Evolutionary conservation across 1,140 invertebrate genomes (phyloP).

Genomic region (Drosophila mayri): DNA sequence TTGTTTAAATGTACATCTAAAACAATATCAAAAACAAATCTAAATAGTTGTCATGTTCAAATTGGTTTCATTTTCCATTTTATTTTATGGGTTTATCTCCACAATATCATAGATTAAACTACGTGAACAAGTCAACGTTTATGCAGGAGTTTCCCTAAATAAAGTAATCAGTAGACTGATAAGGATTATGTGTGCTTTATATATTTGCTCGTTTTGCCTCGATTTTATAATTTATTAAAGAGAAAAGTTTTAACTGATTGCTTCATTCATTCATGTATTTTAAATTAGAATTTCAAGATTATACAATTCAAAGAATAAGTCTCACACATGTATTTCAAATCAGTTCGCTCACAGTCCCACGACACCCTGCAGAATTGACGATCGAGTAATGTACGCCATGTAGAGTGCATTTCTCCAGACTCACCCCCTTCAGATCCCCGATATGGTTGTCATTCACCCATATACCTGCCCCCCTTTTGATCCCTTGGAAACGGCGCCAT

Average conservation of each 20-base stretch:
- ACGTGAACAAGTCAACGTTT: not conserved
- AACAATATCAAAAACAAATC: no score
- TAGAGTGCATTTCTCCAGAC: constrained; percentile 1
- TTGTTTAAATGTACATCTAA: no score
- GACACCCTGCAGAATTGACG: not conserved
- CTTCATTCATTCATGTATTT: not conserved
- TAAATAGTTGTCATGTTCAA: not conserved
- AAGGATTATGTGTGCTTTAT: not conserved
- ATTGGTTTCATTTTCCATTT: not conserved
- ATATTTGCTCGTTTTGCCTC: not conserved
- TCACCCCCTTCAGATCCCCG: not conserved
- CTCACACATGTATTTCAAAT: not conserved
- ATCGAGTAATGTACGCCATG: not conserved
- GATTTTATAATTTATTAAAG: not conserved
- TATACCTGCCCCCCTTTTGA: constrained; percentile 22
- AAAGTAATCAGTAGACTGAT: not conserved
- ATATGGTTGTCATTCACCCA: constrained; percentile 1
- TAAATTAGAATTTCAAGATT: not conserved
- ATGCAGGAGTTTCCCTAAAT: not conserved
- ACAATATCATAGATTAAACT: not conserved
- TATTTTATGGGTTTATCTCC: not conserved
- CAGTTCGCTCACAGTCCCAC: not conserved
- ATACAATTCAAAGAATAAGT: not conserved
- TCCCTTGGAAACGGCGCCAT: constrained; percentile 34
- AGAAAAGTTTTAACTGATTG: not conserved